These are phyloP conservation scores for Melieria omissa DNA, from an alignment of 2,888 invertebrate species.

Conservation along the genomic window DNA sequence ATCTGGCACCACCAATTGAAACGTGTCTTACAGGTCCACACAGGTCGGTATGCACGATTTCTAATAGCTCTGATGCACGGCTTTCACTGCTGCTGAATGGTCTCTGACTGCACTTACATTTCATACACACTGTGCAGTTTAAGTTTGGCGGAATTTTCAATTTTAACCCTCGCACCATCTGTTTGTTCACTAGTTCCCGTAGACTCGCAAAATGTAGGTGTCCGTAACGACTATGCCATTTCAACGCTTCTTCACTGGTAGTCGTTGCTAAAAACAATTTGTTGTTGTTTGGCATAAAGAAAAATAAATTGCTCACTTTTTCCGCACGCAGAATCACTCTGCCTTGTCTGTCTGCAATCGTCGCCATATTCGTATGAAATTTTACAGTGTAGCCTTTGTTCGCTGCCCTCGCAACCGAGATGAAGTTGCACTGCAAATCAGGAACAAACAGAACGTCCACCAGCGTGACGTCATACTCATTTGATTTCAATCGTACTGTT, in stretches of 20 bases:
- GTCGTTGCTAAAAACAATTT: conserved; percentile 1
- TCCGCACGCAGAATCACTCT: conserved; percentile 18
- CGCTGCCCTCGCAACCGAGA: conserved; percentile 27
- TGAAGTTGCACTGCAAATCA: conserved; percentile 32
- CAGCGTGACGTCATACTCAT: conserved; percentile 16
- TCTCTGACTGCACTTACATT: conserved; percentile 24
- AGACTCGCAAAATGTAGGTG: conserved; percentile 23
- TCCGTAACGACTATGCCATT: conserved; percentile 29
- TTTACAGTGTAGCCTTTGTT: conserved; percentile 13
- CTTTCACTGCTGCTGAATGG: conserved; percentile 16
- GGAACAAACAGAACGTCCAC: conserved; percentile 29
- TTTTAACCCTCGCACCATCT: conserved; percentile 25
- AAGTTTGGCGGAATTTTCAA: conserved; percentile 8
- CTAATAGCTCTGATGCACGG: conserved; percentile 8
- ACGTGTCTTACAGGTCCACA: conserved; percentile 13
- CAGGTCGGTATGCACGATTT: conserved; percentile 14
- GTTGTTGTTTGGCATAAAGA: neutral
- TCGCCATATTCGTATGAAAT: conserved; percentile 17
- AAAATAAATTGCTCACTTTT: conserved; percentile 24
- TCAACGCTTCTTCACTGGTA: conserved; percentile 8
- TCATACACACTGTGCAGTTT: conserved; percentile 19
- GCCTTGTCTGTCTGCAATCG: conserved; percentile 17
- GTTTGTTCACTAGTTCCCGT: conserved; percentile 18
- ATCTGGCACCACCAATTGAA: conserved; percentile 8
- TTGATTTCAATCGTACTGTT: conserved; percentile 1